phyloP scores from a whole-genome alignment of 2,113 vertebrate genomes.

The Lanius collurio region DNA sequence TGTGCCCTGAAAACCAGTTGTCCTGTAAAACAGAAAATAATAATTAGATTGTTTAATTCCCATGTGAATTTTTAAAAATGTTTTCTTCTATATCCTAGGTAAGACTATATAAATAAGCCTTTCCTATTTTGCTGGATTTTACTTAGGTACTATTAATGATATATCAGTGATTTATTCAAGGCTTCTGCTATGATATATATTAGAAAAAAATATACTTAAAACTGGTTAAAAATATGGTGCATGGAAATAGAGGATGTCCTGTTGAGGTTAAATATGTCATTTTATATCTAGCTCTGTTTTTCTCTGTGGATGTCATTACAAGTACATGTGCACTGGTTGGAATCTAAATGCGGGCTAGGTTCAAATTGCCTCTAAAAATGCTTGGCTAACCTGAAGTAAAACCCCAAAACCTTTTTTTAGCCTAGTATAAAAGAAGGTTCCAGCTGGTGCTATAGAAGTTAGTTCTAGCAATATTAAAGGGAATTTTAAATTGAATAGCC shows the following conservation, averaged over 20 bases:
- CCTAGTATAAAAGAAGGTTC: not conserved
- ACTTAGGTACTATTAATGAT: not conserved
- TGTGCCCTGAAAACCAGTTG: not conserved
- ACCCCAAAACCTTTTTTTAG: not conserved
- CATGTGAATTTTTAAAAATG: not conserved
- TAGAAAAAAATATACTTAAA: not conserved
- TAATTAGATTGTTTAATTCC: not conserved
- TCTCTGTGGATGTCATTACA: not conserved
- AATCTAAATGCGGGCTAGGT: not conserved
- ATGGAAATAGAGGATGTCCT: not conserved
- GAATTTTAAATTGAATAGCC: not conserved
- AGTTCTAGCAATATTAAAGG: not conserved
- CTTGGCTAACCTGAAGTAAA: conserved; percentile 11
- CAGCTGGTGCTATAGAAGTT: not conserved
- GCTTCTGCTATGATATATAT: not conserved
- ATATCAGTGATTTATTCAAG: not conserved
- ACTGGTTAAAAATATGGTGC: not conserved
- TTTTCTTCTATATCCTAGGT: not conserved
- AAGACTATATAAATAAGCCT: not conserved
- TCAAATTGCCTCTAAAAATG: not conserved
- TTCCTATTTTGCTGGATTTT: not conserved
- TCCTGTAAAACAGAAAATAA: not conserved
- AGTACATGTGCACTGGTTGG: not conserved
- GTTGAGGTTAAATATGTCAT: not conserved
- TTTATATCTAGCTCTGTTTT: not conserved